Conservation (phyloP, 2,888 invertebrate genomes). For the Patella pellucida region DNA sequence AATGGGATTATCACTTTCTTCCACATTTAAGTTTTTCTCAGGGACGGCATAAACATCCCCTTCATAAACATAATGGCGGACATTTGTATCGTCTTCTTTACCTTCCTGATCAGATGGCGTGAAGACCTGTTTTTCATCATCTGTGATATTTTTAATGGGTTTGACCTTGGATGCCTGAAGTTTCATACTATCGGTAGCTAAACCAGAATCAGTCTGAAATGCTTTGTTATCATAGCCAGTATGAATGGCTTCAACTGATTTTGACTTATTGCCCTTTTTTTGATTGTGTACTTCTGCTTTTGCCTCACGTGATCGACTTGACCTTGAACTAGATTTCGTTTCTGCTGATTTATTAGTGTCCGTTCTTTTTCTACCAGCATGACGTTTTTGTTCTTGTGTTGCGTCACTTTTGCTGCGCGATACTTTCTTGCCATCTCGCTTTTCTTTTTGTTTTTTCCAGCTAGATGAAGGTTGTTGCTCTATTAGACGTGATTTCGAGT, state of each 20-base stretch:
- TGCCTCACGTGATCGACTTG: background rate
- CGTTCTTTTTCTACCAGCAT: background rate
- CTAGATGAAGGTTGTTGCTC: background rate
- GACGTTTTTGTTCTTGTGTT: background rate
- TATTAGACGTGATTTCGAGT: background rate
- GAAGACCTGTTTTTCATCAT: slow-evolving; percentile 36
- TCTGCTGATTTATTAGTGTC: background rate
- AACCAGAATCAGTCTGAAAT: slow-evolving; percentile 10
- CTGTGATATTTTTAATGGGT: slow-evolving; percentile 37
- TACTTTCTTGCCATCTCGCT: background rate
- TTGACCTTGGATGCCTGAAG: slow-evolving; percentile 29
- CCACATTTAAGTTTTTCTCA: background rate
- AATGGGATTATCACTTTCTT: slow-evolving; percentile 34
- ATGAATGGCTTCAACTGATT: slow-evolving; percentile 16
- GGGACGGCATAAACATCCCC: slow-evolving; percentile 32
- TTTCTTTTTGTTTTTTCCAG: slow-evolving; percentile 6
- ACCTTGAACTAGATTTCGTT: background rate
- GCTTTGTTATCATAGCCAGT: slow-evolving; percentile 22
- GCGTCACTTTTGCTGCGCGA: background rate
- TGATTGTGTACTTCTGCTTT: background rate
- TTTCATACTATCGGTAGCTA: slow-evolving; percentile 45
- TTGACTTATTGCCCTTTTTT: slow-evolving; percentile 17
- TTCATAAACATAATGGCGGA: slow-evolving; percentile 30
- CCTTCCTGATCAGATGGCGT: background rate
- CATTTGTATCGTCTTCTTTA: slow-evolving; percentile 8